A percentile compares a stretch with the other conserved stretches of the same genome.
phyloP scores from a whole-genome alignment of 2,113 vertebrate species.

The Cacatua alba region DNA sequence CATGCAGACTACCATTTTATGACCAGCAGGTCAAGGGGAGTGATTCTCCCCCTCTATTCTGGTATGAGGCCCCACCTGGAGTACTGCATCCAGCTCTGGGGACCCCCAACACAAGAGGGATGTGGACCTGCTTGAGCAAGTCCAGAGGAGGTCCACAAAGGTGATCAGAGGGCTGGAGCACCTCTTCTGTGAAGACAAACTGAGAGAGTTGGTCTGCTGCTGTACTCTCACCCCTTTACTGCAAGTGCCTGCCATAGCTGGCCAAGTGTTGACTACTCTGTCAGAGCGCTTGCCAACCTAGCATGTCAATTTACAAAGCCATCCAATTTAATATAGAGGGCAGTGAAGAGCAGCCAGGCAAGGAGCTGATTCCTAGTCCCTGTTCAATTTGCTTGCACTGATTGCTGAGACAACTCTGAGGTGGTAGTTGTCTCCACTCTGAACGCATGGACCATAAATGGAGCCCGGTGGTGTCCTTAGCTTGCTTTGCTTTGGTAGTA shows the following conservation, averaged over 20 bases:
- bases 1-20: background rate
- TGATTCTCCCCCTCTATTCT: background rate
- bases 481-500: background rate
- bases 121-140: background rate
- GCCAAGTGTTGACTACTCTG: background rate
- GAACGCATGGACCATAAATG: background rate
- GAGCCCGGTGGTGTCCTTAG: background rate
- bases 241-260: background rate
- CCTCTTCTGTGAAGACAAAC: background rate
- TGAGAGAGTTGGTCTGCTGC: background rate
- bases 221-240: background rate
- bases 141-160: background rate
- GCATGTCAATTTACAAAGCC: background rate
- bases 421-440: background rate
- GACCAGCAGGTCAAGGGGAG: background rate
- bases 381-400: background rate
- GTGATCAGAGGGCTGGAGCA: background rate
- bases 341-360: background rate
- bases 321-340: background rate
- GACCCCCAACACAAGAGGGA: background rate
- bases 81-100: background rate
- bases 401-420: background rate
- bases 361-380: background rate
- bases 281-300: background rate
- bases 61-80: background rate